Percentiles rank a stretch among this genome's conserved stretches.
Conservation (phyloP, 2,113 vertebrate genomes). For the Pongo pygmaeus region DNA sequence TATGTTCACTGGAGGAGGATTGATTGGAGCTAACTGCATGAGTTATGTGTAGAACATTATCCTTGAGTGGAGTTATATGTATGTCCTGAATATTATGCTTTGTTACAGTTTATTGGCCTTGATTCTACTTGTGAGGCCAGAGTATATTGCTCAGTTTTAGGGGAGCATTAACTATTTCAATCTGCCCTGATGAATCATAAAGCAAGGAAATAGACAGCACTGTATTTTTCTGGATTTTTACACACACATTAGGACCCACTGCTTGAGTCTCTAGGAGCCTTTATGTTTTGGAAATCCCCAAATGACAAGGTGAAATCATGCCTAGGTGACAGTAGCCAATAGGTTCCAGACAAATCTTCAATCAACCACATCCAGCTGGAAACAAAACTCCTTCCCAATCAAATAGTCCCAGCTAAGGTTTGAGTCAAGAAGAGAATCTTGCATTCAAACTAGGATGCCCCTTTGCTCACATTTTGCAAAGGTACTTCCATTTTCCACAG, state of each 20-base stretch:
- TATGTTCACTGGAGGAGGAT: not conserved
- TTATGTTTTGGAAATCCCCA: slow-evolving; percentile 14
- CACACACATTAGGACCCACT: not conserved
- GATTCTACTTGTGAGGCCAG: slow-evolving; percentile 4
- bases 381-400: slow-evolving; percentile 27
- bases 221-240: slow-evolving; percentile 46
- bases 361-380: slow-evolving; percentile 5
- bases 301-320: not conserved
- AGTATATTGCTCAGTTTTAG: slow-evolving; percentile 26
- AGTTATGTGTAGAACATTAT: slow-evolving; percentile 4
- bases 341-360: slow-evolving; percentile 29
- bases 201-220: not conserved
- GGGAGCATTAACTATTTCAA: slow-evolving; percentile 7
- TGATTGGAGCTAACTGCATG: slow-evolving; percentile 2
- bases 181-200: slow-evolving; percentile 12
- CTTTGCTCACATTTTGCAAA: not conserved
- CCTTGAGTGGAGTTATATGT: not conserved
- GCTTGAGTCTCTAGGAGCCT: not conserved
- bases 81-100: slow-evolving; percentile 39
- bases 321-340: not conserved
- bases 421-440: not conserved
- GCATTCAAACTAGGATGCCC: not conserved
- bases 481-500: not conserved
- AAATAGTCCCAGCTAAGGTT: not conserved
- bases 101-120: slow-evolving; percentile 39